Conservation (phyloP, 2,888 invertebrate genomes). For the Acrobasis suavella region DNA sequence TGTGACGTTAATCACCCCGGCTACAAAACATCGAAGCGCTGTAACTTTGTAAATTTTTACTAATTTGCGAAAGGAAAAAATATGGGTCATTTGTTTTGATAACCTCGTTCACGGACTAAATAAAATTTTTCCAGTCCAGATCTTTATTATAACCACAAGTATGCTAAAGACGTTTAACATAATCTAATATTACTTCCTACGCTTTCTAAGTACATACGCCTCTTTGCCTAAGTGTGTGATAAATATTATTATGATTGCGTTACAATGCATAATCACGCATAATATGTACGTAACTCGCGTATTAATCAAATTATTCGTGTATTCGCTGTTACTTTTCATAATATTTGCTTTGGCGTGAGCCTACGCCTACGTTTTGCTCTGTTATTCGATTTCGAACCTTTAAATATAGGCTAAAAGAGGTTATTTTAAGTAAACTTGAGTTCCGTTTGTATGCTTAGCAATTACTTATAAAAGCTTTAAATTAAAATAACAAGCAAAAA, state of each 20-base stretch:
- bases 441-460: neutral
- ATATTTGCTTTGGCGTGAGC: slow-evolving; percentile 30
- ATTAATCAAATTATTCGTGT: slow-evolving; percentile 40
- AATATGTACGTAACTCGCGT: slow-evolving; percentile 32
- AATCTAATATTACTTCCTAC: neutral
- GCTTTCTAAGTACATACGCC: neutral
- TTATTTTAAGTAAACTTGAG: neutral
- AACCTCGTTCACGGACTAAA: too few relatives aligned
- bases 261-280: slow-evolving; percentile 31
- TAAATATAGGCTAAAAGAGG: neutral
- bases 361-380: neutral
- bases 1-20: too few relatives aligned
- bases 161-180: neutral
- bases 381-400: slow-evolving; percentile 2
- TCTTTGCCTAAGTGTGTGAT: neutral
- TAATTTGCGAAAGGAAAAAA: too few relatives aligned
- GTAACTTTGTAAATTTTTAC: too few relatives aligned
- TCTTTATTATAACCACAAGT: too few relatives aligned
- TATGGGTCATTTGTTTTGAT: too few relatives aligned
- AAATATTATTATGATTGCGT: slow-evolving; percentile 20
- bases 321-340: slow-evolving; percentile 31
- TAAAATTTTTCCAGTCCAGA: too few relatives aligned
- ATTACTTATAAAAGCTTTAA: neutral
- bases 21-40: too few relatives aligned
- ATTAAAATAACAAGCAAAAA: too few relatives aligned